Base-by-base conservation (phyloP, 2,888 invertebrate genomes). In the Leucozona laternaria region DNA sequence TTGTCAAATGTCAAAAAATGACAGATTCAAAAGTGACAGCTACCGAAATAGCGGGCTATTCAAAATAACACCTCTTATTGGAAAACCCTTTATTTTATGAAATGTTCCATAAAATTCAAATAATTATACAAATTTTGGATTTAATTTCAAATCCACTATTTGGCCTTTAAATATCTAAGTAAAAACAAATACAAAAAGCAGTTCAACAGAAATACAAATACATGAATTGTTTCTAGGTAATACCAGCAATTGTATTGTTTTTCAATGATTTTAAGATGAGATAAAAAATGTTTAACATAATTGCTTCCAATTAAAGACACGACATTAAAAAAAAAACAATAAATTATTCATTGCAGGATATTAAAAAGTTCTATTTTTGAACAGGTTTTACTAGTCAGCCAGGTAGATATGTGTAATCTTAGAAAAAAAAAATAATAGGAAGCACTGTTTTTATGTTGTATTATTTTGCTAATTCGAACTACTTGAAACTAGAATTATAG, bases 281-380 rank as follows among this genome's bases (percentile, higher is more conserved):
- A 48, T 48, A 48, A 10, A 48, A 20, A n/a, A 10, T 8, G 8
- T 45, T 45, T 17, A 45, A 17, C 17, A 20, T 20, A 17, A 48
- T 48, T 20, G 11, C 10, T 48, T 11, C 48, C 48, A 48, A 48
- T 20, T 20, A 20, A 20, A 48, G 17, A 11, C 13, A n/a, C 45
- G 17, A 45, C 45, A 8, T 3, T 20, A 45, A 2, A 50, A n/a
- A 50, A 22, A 58, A n/a, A 31, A 17, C 0, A 7, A 17, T 6
- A 25, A 57, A 57, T 34, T 6, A 60, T 37, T 60, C 22, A 60
- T 40, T 60, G 11, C 5, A 37, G 20, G 60, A 40, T 40, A 22
- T 22, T 60, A 22, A 8, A 37, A 58, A 37, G 13, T 34, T 37
- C 58, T 22, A 60, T 34, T 58, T 34, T 17, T 20, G 1, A 40